phyloP scores from a whole-genome alignment of 2,888 invertebrate genomes.

The Torymus auratus region DNA sequence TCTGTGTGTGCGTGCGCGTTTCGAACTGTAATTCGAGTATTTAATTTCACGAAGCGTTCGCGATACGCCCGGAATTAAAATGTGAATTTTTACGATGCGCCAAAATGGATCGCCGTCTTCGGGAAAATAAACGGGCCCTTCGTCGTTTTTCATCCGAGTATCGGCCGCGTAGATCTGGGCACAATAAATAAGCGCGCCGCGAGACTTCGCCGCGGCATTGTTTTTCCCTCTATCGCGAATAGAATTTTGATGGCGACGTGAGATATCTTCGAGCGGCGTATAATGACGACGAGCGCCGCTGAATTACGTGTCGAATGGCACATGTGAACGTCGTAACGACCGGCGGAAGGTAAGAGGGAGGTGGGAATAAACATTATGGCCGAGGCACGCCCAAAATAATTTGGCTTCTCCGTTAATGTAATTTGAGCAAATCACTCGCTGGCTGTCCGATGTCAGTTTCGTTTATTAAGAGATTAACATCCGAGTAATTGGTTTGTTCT shows the following conservation, averaged over 20 bases:
- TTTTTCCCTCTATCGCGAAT: not conserved
- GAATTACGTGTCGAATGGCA: slow-evolving; percentile 34
- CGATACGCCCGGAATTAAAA: slow-evolving; percentile 44
- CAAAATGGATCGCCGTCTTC: slow-evolving; percentile 31
- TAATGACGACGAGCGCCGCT: slow-evolving; percentile 37
- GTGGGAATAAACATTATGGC: slow-evolving; percentile 19
- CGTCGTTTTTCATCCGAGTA: too few species aligned
- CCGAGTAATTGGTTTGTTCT: not conserved
- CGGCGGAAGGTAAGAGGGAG: not conserved
- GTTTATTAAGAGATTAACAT: slow-evolving; percentile 50
- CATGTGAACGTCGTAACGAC: not conserved
- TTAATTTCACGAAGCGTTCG: slow-evolving; percentile 38
- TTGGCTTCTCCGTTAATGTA: slow-evolving; percentile 26
- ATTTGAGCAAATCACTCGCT: slow-evolving; percentile 25
- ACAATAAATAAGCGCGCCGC: slow-evolving; percentile 30
- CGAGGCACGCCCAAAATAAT: slow-evolving; percentile 49
- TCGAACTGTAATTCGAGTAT: slow-evolving; percentile 43
- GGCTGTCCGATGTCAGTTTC: not conserved
- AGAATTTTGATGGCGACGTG: slow-evolving; percentile 29
- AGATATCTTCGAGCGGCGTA: slow-evolving; percentile 24
- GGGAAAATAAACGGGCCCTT: slow-evolving; percentile 11
- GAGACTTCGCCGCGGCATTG: not conserved
- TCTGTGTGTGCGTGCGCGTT: slow-evolving; percentile 15
- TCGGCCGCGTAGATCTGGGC: not conserved
- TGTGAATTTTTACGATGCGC: slow-evolving; percentile 49